Evolutionary conservation across 2,888 invertebrate species (phyloP).

Genomic region (Ophion slaviceki): DNA sequence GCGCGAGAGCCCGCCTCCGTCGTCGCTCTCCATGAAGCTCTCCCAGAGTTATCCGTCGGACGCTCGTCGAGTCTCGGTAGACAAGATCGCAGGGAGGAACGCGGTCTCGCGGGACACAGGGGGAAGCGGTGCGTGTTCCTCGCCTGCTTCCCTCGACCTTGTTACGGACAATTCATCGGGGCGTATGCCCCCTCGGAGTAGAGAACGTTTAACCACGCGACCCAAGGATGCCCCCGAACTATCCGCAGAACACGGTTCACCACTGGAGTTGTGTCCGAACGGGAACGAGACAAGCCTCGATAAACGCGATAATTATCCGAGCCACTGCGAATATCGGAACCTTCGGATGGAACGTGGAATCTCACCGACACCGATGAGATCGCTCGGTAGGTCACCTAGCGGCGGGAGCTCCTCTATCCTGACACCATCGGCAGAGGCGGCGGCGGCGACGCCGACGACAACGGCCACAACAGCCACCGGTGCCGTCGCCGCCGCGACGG

Average conservation of each 20-base stretch:
- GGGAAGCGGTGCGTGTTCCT: conserved; percentile 79
- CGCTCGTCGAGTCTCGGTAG: conserved; percentile 81
- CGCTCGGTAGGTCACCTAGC: conserved; percentile 73
- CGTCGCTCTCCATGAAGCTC: conserved; percentile 82
- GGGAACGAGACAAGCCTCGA: conserved; percentile 67
- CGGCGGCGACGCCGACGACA: no score
- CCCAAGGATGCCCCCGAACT: conserved; percentile 77
- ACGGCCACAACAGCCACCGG: conserved; percentile 71
- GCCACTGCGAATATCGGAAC: conserved; percentile 66
- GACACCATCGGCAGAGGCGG: conserved; percentile 74
- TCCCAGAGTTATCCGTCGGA: conserved; percentile 86
- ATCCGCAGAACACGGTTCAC: conserved; percentile 70
- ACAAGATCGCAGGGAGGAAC: conserved; percentile 69
- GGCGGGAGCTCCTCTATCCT: conserved; percentile 68
- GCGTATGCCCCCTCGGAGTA: conserved; percentile 74
- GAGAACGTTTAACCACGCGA: conserved; percentile 68
- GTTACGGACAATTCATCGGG: conserved; percentile 75
- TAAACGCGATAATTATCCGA: conserved; percentile 70
- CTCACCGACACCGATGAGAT: conserved; percentile 74
- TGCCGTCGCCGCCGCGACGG: conserved; percentile 30
- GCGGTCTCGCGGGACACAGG: conserved; percentile 64
- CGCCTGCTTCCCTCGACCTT: conserved; percentile 82
- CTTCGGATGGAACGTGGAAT: conserved; percentile 70
- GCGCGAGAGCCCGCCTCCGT: conserved; percentile 81
- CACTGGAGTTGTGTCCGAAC: conserved; percentile 71